Percentiles rank a stretch among this genome's conserved stretches.
Evolutionary conservation across 1,140 invertebrate species (phyloP).

Genomic region (Neodiprion pinetum): DNA sequence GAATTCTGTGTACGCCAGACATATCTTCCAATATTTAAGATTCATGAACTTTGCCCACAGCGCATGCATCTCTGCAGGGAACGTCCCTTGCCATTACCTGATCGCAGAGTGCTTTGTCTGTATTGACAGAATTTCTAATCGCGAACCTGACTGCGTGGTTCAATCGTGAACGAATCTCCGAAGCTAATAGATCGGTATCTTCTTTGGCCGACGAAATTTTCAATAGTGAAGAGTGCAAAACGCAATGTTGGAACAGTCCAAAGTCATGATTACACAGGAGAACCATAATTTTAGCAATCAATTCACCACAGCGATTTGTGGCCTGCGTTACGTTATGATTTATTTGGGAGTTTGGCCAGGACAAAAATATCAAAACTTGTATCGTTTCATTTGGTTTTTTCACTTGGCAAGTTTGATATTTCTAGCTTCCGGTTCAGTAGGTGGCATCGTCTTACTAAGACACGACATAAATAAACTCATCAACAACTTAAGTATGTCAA

Average conservation of each 20-base stretch:
- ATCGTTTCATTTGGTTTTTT: neutral
- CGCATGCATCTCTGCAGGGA: neutral
- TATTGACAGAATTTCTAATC: neutral
- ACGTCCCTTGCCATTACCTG: no score
- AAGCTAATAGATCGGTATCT: neutral
- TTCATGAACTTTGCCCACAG: neutral
- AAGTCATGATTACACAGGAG: no score
- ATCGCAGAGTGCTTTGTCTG: neutral
- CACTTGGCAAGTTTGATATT: neutral
- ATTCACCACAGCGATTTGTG: neutral
- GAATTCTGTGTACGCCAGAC: neutral
- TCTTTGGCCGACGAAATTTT: no score
- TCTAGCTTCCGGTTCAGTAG: neutral
- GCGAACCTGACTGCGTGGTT: neutral
- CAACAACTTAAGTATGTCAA: neutral
- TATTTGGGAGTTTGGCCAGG: neutral
- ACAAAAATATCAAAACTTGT: neutral
- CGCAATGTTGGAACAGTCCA: neutral
- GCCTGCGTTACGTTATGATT: neutral
- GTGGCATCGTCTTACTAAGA: neutral
- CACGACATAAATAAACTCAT: neutral
- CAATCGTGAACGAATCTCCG: neutral
- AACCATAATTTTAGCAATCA: neutral
- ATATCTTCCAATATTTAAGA: neutral
- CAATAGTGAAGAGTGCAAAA: neutral